Evolutionary conservation across 2,888 invertebrate species (phyloP).

Genomic region (Phyto melanocephala): DNA sequence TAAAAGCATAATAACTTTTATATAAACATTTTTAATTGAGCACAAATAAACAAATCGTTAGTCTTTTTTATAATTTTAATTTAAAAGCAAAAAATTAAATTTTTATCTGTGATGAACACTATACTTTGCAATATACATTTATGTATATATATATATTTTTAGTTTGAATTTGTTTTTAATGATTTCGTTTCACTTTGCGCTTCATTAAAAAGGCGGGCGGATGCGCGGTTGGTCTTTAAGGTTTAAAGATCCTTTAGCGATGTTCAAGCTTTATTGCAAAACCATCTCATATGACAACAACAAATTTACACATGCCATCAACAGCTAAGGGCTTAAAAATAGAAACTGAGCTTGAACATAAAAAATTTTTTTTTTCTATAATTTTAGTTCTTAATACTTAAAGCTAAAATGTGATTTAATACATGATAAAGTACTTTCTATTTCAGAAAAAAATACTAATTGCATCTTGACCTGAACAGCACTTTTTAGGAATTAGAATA

Average conservation of each 20-base stretch:
- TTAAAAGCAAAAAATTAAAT: slow-evolving; percentile 21
- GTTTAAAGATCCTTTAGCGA: slow-evolving; percentile 32
- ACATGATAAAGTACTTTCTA: no score
- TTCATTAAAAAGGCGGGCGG: slow-evolving; percentile 78
- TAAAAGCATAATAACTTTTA: no score
- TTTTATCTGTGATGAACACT: slow-evolving; percentile 50
- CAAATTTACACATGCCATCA: slow-evolving; percentile 72
- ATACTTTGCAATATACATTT: not conserved
- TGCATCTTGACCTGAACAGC: no score
- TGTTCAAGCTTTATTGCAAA: slow-evolving; percentile 51
- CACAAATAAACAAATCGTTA: not conserved
- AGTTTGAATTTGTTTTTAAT: slow-evolving; percentile 49
- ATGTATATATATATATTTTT: not conserved
- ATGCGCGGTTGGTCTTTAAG: slow-evolving; percentile 69
- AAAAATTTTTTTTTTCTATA: no score
- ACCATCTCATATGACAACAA: slow-evolving; percentile 70
- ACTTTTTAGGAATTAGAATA: no score
- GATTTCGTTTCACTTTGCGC: slow-evolving; percentile 78
- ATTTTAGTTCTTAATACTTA: no score
- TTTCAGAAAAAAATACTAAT: no score
- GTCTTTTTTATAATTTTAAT: slow-evolving; percentile 5
- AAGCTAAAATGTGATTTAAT: no score
- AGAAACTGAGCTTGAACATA: no score
- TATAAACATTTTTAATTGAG: not conserved
- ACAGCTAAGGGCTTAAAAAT: not conserved